Evolutionary conservation across 2,888 invertebrate species (phyloP).

Genomic region (Oscheius sp.): DNA sequence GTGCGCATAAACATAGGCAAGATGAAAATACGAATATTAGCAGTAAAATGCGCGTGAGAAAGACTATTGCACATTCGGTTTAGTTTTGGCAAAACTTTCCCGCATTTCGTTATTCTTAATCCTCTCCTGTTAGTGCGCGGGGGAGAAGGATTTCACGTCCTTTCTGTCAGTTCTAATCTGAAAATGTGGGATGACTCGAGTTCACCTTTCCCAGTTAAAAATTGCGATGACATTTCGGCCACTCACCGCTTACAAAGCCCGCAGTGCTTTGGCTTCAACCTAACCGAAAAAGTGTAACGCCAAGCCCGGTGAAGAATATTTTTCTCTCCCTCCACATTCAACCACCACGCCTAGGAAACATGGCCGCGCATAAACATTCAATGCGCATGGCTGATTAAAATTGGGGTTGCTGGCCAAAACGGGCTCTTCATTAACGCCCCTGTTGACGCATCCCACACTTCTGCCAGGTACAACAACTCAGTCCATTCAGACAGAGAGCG

Average conservation of each 20-base stretch:
- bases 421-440: slow-evolving; percentile 21
- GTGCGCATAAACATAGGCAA: slow-evolving; percentile 10
- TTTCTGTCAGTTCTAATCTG: slow-evolving; percentile 3
- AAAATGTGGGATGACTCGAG: background rate
- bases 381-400: slow-evolving; percentile 30
- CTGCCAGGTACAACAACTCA: background rate
- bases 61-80: background rate
- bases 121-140: slow-evolving; percentile 4
- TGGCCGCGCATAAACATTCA: slow-evolving; percentile 28
- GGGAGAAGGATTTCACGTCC: background rate
- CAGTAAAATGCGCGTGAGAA: slow-evolving; percentile 26
- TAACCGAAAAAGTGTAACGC: too few relatives aligned
- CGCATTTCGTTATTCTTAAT: slow-evolving; percentile 21
- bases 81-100: slow-evolving; percentile 18
- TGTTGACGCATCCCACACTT: slow-evolving; percentile 1
- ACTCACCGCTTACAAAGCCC: too few relatives aligned
- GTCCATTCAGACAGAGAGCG: background rate
- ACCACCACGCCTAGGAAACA: slow-evolving; percentile 23
- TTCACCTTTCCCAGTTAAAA: background rate
- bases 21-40: slow-evolving; percentile 22
- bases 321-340: background rate
- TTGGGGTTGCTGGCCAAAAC: slow-evolving; percentile 21
- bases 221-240: background rate
- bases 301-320: background rate
- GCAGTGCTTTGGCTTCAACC: too few relatives aligned